Conservation (phyloP, 2,797 vertebrate genomes). For the Parambassis ranga region DNA sequence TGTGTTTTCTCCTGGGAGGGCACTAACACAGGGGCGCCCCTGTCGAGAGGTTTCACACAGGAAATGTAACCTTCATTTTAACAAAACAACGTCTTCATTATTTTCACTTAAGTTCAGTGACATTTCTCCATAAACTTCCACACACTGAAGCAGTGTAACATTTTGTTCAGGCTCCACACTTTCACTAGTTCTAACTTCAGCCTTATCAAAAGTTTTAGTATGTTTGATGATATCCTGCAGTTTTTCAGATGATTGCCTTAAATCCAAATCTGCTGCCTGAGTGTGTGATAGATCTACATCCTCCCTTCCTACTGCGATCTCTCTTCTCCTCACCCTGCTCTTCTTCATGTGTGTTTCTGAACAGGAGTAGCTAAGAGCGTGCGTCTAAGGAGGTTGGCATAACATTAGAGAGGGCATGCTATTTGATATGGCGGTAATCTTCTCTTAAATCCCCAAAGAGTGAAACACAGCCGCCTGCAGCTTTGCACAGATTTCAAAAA, state of each 20-base stretch:
- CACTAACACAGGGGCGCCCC: neutral
- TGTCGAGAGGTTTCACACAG: neutral
- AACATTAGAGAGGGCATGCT: constrained; percentile 63
- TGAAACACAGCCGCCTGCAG: constrained; percentile 59
- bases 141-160: neutral
- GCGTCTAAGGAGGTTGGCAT: constrained; percentile 64
- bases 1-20: neutral
- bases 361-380: constrained; percentile 39
- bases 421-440: constrained; percentile 72
- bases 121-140: neutral
- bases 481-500: constrained; percentile 57
- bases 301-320: constrained; percentile 27
- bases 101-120: too few species aligned
- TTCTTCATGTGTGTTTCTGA: constrained; percentile 25
- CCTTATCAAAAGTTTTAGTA: constrained; percentile 4
- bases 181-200: neutral
- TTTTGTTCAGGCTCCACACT: neutral
- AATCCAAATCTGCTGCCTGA: constrained; percentile 47
- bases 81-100: too few species aligned
- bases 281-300: constrained; percentile 25
- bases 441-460: constrained; percentile 68
- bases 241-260: constrained; percentile 47
- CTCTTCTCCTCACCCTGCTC: constrained; percentile 9
- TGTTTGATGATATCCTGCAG: constrained; percentile 31
- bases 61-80: neutral